Conservation (phyloP, 2,797 vertebrate species). For the Acrocephalus scirpaceus region DNA sequence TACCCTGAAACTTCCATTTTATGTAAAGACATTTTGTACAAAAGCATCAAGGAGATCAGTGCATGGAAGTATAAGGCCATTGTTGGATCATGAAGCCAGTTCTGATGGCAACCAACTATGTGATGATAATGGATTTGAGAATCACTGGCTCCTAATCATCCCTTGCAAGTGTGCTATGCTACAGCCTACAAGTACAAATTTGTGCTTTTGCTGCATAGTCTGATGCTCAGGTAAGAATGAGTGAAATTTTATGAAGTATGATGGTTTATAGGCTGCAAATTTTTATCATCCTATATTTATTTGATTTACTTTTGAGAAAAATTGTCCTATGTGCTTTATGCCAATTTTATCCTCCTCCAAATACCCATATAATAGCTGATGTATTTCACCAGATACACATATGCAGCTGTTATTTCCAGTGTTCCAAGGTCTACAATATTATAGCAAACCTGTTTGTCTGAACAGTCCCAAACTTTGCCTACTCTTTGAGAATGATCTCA, state of each 20-base stretch:
- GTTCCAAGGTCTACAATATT: neutral
- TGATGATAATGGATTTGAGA: neutral
- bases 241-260: neutral
- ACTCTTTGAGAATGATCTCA: neutral
- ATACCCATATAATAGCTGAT: neutral
- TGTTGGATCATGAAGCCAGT: neutral
- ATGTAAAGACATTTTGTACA: neutral
- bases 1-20: neutral
- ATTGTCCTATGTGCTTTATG: neutral
- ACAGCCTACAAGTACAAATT: rapidly evolving
- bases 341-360: neutral
- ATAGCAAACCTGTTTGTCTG: neutral
- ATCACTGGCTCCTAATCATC: neutral
- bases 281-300: neutral
- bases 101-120: neutral
- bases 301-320: neutral
- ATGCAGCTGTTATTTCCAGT: neutral
- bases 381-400: neutral
- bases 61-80: neutral
- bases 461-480: neutral
- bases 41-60: neutral
- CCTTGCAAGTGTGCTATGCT: neutral
- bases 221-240: neutral
- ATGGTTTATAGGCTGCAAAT: neutral
- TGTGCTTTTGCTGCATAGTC: neutral